phyloP scores from a whole-genome alignment of 2,888 invertebrate genomes.

The Operophtera brumata region DNA sequence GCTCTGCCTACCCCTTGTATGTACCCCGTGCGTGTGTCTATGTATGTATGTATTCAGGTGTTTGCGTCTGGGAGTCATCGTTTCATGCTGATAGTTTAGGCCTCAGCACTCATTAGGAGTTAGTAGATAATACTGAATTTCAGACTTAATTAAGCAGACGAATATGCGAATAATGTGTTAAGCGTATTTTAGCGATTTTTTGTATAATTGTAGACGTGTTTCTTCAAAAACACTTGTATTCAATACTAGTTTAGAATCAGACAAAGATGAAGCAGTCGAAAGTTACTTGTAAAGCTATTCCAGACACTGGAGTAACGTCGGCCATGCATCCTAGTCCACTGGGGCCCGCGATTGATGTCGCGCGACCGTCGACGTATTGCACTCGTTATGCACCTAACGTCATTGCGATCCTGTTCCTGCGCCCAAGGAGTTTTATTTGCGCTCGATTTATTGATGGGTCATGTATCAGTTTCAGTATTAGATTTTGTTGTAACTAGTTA shows the following conservation, averaged over 20 bases:
- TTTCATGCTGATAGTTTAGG: too few species aligned
- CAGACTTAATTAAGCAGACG: too few species aligned
- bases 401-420: slow-evolving; percentile 61
- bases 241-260: neutral
- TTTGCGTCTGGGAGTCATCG: too few species aligned
- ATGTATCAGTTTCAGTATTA: slow-evolving; percentile 21
- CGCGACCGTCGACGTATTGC: slow-evolving; percentile 69
- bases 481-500: neutral
- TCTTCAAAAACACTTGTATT: too few species aligned
- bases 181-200: too few species aligned
- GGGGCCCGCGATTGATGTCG: slow-evolving; percentile 71
- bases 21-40: too few species aligned
- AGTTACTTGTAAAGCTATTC: slow-evolving; percentile 21
- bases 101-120: too few species aligned
- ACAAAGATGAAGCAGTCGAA: slow-evolving; percentile 14
- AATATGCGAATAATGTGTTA: too few species aligned
- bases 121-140: too few species aligned
- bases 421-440: slow-evolving; percentile 59
- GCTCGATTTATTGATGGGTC: slow-evolving; percentile 24
- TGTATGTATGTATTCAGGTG: too few species aligned
- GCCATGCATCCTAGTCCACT: slow-evolving; percentile 51
- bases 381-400: slow-evolving; percentile 76
- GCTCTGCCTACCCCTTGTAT: too few species aligned
- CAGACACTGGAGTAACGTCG: slow-evolving; percentile 22
- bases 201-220: too few species aligned